Conservation (phyloP, 2,797 vertebrate genomes). For the Phaenicophaeus curvirostris region DNA sequence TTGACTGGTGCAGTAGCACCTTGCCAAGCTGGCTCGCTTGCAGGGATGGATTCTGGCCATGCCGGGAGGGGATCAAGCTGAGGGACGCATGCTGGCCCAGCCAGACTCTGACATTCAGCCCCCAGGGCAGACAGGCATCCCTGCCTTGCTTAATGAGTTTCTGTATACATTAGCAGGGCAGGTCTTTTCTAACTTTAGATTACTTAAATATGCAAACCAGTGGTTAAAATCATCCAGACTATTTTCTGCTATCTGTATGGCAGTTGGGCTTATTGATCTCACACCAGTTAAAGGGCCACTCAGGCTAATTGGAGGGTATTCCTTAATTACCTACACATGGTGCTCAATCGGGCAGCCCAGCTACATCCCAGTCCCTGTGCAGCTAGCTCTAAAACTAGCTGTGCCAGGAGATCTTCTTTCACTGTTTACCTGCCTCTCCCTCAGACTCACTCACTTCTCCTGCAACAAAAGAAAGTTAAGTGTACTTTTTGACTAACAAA, state of each 20-base stretch:
- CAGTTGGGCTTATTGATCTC: background rate
- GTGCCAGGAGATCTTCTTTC: slow-evolving; percentile 14
- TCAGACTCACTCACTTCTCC: background rate
- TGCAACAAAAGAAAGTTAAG: slow-evolving; percentile 35
- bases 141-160: background rate
- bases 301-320: background rate
- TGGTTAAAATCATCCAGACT: background rate
- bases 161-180: slow-evolving; percentile 19
- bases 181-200: background rate
- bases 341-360: background rate
- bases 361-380: background rate
- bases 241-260: background rate
- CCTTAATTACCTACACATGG: background rate
- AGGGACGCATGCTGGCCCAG: background rate
- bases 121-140: background rate
- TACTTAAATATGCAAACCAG: slow-evolving; percentile 36
- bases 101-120: background rate
- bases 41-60: background rate
- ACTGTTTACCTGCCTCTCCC: slow-evolving; percentile 23
- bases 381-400: background rate
- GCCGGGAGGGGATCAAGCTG: accelerated
- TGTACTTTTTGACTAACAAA: slow-evolving; percentile 53
- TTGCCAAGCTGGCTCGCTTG: background rate
- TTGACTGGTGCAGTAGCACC: background rate
- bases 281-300: background rate